phyloP scores from a whole-genome alignment of 1,140 invertebrate genomes.

The Arion vulgaris region DNA sequence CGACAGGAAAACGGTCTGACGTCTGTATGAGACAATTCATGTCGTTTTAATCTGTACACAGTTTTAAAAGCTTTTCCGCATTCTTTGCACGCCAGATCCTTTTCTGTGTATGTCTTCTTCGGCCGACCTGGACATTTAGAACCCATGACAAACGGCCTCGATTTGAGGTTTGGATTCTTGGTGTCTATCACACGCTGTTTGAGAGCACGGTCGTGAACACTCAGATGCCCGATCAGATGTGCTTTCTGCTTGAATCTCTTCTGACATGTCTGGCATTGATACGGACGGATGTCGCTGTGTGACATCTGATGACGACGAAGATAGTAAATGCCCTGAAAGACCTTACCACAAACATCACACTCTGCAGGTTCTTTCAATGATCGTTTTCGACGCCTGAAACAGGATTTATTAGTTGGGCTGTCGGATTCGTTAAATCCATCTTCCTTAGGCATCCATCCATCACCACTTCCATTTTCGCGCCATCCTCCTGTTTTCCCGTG shows the following conservation, averaged over 20 bases:
- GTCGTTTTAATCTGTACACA: conserved; percentile 40
- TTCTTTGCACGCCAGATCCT: conserved; percentile 38
- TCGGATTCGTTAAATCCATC: background rate
- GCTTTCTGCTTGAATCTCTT: conserved; percentile 46
- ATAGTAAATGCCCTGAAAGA: conserved; percentile 37
- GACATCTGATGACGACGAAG: conserved; percentile 39
- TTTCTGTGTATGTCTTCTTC: conserved; percentile 32
- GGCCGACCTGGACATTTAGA: conserved; percentile 34
- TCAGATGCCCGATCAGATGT: conserved; percentile 26
- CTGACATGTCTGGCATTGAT: conserved; percentile 29
- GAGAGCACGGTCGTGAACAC: background rate
- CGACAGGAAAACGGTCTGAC: conserved; percentile 38
- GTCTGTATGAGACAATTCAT: conserved; percentile 40
- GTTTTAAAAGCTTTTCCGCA: conserved; percentile 42
- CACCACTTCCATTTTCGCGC: background rate
- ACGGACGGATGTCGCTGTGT: conserved; percentile 37
- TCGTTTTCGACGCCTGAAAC: background rate
- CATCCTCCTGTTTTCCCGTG: background rate
- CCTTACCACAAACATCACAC: conserved; percentile 37
- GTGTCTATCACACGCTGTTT: background rate
- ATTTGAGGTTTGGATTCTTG: background rate
- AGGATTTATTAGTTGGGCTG: background rate
- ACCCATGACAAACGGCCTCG: background rate
- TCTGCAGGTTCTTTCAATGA: background rate
- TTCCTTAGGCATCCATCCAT: background rate